Percentiles rank a stretch among this genome's conserved stretches.
Conservation (phyloP, 37 sponge, comb jelly and placozoan genomes). For the Beroe forskalii region DNA sequence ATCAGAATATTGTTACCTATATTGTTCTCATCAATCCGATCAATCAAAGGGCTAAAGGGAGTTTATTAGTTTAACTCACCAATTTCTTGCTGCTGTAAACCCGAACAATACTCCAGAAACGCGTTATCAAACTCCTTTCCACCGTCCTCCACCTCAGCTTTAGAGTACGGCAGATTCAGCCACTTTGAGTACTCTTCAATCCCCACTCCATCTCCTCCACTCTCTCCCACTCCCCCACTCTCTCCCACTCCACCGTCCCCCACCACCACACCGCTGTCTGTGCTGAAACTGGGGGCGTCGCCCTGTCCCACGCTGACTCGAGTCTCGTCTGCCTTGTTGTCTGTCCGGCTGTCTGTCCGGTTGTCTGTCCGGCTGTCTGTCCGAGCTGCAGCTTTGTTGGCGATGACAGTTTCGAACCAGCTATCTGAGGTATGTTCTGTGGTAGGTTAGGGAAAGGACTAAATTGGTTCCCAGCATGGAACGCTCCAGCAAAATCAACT, state of each 20-base stretch:
- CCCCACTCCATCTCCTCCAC: not conserved
- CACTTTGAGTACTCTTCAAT: not conserved
- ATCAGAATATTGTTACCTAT: too few species aligned
- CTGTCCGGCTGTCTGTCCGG: too few species aligned
- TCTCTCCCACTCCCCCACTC: not conserved
- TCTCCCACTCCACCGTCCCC: not conserved
- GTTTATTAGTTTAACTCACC: too few species aligned
- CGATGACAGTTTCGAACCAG: not conserved
- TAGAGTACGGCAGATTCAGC: not conserved
- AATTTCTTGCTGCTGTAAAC: too few species aligned
- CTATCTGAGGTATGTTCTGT: slow-evolving; percentile 3
- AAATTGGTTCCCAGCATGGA: too few species aligned
- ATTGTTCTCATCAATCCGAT: too few species aligned
- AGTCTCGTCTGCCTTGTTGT: too few species aligned
- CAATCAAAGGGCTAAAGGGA: too few species aligned
- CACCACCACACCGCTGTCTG: not conserved
- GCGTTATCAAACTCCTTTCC: not conserved
- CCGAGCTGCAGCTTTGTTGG: not conserved
- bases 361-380: too few species aligned
- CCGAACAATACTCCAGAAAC: not conserved
- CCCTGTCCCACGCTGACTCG: not conserved
- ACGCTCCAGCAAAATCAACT: too few species aligned
- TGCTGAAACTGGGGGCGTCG: not conserved
- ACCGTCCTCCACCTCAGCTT: not conserved
- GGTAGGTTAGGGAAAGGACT: not conserved